Conservation (phyloP, 1,140 invertebrate genomes). For the Bombus sylvicola region DNA sequence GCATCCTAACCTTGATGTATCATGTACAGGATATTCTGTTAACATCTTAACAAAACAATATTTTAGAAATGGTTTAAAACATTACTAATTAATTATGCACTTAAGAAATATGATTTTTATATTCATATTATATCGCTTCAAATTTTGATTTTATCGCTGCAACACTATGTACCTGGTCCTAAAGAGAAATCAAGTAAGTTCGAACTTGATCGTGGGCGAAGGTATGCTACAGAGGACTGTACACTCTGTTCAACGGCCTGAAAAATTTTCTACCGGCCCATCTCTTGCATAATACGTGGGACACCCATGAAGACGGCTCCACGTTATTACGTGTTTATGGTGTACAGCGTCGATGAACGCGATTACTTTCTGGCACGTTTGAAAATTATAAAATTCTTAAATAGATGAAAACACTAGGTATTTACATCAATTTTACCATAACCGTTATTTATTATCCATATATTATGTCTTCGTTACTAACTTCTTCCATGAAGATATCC, state of each 20-base stretch:
- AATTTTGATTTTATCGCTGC: background rate
- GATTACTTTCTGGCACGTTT: background rate
- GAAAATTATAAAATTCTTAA: background rate
- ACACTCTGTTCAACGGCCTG: background rate
- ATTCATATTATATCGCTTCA: background rate
- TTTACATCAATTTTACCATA: background rate
- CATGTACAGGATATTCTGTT: background rate
- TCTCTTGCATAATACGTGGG: slow-evolving; percentile 9
- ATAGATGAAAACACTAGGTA: background rate
- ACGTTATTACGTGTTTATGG: slow-evolving; percentile 7
- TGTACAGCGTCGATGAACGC: background rate
- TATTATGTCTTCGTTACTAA: too few species aligned
- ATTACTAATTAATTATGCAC: background rate
- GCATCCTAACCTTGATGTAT: background rate
- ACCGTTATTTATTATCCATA: background rate
- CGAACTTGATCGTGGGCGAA: slow-evolving; percentile 11
- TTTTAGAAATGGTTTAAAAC: background rate
- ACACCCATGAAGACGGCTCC: slow-evolving; percentile 23
- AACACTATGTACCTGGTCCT: background rate
- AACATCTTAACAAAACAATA: too few species aligned
- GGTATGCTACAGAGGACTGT: background rate
- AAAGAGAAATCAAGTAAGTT: background rate
- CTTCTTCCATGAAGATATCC: background rate
- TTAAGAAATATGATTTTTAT: background rate
- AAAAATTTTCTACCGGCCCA: background rate